Conservation (phyloP, 2,113 vertebrate genomes). For the Verasper variegatus region DNA sequence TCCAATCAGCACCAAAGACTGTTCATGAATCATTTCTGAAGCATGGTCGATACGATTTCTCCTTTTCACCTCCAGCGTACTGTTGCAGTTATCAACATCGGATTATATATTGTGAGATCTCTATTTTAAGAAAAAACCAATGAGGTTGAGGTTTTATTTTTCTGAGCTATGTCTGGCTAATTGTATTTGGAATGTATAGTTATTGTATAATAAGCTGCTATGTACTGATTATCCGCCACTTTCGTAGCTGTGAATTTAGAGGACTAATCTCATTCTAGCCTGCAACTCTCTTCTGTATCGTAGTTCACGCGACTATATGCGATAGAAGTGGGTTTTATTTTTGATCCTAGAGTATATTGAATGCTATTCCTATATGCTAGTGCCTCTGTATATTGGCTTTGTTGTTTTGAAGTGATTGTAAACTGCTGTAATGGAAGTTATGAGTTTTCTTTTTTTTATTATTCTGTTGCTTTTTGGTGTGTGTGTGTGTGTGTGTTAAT, state of each 20-base stretch:
- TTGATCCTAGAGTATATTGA: slow-evolving; percentile 78
- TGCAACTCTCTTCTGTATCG: slow-evolving; percentile 91
- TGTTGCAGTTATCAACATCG: slow-evolving; percentile 81
- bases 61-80: slow-evolving; percentile 90
- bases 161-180: slow-evolving; percentile 90
- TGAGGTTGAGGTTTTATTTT: slow-evolving; percentile 88
- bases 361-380: slow-evolving; percentile 77
- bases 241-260: slow-evolving; percentile 99
- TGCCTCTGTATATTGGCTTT: slow-evolving; percentile 87
- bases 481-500: slow-evolving; percentile 27
- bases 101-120: slow-evolving; percentile 82
- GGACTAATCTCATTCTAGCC: slow-evolving; percentile 94
- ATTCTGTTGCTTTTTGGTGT: slow-evolving; percentile 54
- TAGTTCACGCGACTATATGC: slow-evolving; percentile 88
- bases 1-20: slow-evolving; percentile 98
- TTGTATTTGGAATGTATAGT: slow-evolving; percentile 99
- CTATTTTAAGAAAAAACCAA: slow-evolving; percentile 84
- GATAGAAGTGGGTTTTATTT: slow-evolving; percentile 90
- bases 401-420: slow-evolving; percentile 96
- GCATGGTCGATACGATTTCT: slow-evolving; percentile 91
- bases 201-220: slow-evolving; percentile 96
- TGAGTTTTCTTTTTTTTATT: slow-evolving; percentile 71
- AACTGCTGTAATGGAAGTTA: slow-evolving; percentile 98
- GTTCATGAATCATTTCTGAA: slow-evolving; percentile 90
- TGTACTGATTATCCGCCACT: slow-evolving; percentile 97